These are phyloP conservation scores for Octodon degus DNA, from an alignment of 2,113 vertebrate genomes.

Conservation along the genomic window DNA sequence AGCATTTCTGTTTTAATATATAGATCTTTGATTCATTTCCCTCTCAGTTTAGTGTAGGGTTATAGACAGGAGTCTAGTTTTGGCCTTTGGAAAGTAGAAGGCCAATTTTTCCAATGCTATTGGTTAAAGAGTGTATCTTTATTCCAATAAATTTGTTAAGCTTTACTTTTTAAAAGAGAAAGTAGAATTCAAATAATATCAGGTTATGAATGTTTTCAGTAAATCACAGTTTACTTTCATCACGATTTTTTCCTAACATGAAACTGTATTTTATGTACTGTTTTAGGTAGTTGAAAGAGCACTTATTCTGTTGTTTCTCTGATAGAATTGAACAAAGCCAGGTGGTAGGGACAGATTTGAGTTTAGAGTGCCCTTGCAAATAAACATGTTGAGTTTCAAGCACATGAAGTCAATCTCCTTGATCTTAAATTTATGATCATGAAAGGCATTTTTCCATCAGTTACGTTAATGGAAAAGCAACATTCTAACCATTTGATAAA, in stretches of 20 bases:
- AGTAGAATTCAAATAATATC: not conserved
- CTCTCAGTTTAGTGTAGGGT: not conserved
- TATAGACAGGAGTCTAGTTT: not conserved
- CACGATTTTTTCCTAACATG: not conserved
- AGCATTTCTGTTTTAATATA: not conserved
- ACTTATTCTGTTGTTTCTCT: not conserved
- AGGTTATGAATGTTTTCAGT: not conserved
- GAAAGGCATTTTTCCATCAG: not conserved
- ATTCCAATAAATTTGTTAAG: too few species aligned
- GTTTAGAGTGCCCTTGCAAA: not conserved
- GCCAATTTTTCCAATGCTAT: too few species aligned
- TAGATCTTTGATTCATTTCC: not conserved
- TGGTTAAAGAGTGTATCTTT: too few species aligned
- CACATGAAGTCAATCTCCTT: not conserved
- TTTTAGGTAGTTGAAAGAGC: not conserved
- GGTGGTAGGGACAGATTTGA: not conserved
- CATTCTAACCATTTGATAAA: not conserved
- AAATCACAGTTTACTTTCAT: not conserved
- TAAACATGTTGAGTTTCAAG: not conserved
- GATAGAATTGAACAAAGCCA: not conserved
- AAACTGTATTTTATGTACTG: not conserved
- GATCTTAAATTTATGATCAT: not conserved
- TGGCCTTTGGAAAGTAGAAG: not conserved
- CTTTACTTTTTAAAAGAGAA: not conserved
- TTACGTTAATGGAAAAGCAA: not conserved